Evolutionary conservation across 2,888 invertebrate genomes (phyloP).

Genomic region (Eupithecia subfuscata): DNA sequence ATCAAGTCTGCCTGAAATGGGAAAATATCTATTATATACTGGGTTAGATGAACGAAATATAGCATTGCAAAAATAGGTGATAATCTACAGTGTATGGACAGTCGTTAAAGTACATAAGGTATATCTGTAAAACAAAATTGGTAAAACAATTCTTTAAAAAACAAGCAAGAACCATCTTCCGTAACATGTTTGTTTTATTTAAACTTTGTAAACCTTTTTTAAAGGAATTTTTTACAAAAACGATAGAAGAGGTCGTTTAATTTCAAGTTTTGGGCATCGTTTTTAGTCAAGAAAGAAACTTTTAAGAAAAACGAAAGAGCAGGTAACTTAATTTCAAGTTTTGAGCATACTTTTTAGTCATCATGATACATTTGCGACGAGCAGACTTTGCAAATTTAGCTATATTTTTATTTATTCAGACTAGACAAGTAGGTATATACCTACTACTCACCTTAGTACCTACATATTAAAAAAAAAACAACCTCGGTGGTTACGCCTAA

Average conservation of each 20-base stretch:
- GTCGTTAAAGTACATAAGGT: no score
- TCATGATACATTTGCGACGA: not conserved
- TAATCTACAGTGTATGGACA: not conserved
- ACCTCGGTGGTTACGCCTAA: no score
- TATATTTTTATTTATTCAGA: no score
- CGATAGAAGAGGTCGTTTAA: not conserved
- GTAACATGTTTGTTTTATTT: not conserved
- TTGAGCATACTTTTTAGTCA: not conserved
- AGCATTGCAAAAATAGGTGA: not conserved
- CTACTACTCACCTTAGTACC: no score
- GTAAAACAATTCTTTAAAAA: not conserved
- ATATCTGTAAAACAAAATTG: not conserved
- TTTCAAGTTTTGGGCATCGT: not conserved
- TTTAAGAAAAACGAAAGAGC: not conserved
- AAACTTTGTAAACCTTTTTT: not conserved
- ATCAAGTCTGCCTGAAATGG: not conserved
- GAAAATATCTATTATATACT: not conserved
- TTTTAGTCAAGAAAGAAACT: not conserved
- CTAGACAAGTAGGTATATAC: no score
- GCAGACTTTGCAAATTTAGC: not conserved
- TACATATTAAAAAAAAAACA: no score
- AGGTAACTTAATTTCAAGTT: not conserved
- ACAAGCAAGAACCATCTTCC: not conserved
- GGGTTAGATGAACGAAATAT: no score
- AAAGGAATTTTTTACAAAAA: not conserved